phyloP scores from a whole-genome alignment of 2,797 vertebrate genomes.

The Molothrus aeneus region DNA sequence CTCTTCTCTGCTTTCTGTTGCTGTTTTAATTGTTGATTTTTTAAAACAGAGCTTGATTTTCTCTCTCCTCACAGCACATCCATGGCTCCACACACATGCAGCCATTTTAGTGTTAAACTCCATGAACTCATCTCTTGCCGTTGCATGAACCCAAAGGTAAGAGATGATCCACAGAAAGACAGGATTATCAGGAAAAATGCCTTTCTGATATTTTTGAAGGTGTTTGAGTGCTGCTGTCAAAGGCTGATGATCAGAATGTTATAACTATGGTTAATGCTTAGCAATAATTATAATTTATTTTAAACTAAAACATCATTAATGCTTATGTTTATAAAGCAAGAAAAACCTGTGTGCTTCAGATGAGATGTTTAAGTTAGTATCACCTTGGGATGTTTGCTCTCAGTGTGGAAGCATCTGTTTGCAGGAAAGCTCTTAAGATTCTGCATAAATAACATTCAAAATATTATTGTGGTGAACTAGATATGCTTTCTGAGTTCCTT shows the following conservation, averaged over 20 bases:
- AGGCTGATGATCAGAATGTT: not conserved
- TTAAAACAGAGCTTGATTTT: not conserved
- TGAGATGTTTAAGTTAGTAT: not conserved
- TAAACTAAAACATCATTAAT: not conserved
- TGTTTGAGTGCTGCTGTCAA: not conserved
- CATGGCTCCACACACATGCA: not conserved
- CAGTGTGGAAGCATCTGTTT: not conserved
- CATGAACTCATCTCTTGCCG: not conserved
- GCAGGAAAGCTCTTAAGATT: not conserved
- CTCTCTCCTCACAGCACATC: not conserved
- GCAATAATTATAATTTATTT: not conserved
- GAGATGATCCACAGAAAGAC: not conserved
- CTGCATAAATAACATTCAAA: not conserved
- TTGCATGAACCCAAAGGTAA: not conserved
- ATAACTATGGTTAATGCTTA: not conserved
- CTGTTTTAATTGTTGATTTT: not conserved
- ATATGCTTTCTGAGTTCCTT: not conserved
- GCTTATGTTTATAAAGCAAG: not conserved
- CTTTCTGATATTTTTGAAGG: not conserved
- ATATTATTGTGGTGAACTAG: not conserved
- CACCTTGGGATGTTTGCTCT: not conserved
- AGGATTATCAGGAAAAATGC: not conserved
- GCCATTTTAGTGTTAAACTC: not conserved
- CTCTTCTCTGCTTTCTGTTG: not conserved
- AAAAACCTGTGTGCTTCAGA: not conserved